Base-by-base conservation (phyloP, 2,888 invertebrate species). In the Troides helena region DNA sequence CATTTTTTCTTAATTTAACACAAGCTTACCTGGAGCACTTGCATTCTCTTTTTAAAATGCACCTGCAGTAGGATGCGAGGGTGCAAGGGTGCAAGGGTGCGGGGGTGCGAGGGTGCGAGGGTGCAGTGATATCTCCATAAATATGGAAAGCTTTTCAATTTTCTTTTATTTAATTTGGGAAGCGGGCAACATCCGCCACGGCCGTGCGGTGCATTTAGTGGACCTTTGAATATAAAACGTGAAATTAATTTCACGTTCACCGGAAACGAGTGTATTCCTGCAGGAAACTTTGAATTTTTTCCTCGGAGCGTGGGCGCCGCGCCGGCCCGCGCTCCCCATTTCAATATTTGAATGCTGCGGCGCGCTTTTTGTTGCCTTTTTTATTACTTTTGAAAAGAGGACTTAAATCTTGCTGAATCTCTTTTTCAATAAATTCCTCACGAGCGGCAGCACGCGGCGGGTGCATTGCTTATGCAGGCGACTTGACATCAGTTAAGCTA, bases 321-420 rank as follows among this genome's bases (percentile, higher is more conserved):
- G n/a, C 62, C n/a, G 10, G 50, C 25, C 50, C 14, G 21, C 7
- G 53, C 62, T 14, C 53, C 43, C 23, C 39, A 62, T 58, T 63
- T 58, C 30, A 68, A 63, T 62, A 63, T 68, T 68, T 58, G 68
- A 68, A 68, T 68, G 39, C 56, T 56, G 63, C 56, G 56, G n/a
- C 18, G 56, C 56, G 21, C 46, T 14, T 12, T 10, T 12, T 14
- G 46, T 4, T 46, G 46, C 46, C 46, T 46, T 46, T 46, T 46
- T 46, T 46, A 46, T 46, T 46, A 12, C 46, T 46, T 61, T 61
- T 21, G 10, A n/a, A 61, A 61, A 61, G 43, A 21, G 21, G 1
- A 43, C 17, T 0, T 17, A 12, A 3, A 12, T 12, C 46, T 46
- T 46, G 12, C 46, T 3, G 46, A 12, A 12, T 10, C 46, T 14